These are phyloP conservation scores for Anguilla japonica DNA, from an alignment of 2,113 vertebrate genomes.

Conservation along the genomic window DNA sequence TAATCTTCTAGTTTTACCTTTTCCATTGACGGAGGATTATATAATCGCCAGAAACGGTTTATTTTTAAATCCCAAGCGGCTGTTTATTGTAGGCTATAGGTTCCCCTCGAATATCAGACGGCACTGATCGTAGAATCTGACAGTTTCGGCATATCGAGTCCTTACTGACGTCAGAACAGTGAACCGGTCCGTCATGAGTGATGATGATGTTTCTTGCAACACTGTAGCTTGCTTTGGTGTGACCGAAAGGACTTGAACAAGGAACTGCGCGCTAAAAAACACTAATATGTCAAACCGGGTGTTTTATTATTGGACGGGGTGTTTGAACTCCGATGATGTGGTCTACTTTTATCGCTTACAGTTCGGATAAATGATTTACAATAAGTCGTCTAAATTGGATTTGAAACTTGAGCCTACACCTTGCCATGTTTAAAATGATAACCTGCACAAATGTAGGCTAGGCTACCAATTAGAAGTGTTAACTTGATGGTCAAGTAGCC, in stretches of 20 bases:
- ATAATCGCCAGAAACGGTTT: neutral
- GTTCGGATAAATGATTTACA: neutral
- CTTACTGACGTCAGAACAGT: neutral
- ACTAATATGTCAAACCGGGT: neutral
- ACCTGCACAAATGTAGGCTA: neutral
- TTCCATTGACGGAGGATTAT: neutral
- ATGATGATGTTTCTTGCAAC: neutral
- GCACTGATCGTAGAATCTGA: neutral
- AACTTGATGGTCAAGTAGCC: neutral
- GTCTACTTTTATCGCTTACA: neutral
- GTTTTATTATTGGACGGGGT: neutral
- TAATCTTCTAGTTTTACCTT: neutral
- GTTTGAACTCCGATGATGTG: neutral
- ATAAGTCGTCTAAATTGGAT: neutral
- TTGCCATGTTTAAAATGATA: neutral
- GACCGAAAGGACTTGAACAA: neutral
- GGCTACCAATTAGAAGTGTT: neutral
- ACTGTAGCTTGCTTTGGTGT: neutral
- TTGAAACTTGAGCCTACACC: neutral
- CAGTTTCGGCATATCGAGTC: neutral
- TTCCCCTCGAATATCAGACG: neutral
- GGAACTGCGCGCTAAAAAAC: neutral
- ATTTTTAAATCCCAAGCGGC: neutral
- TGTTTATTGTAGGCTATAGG: neutral
- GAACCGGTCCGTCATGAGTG: slow-evolving; percentile 1